Evolutionary conservation across 2,797 vertebrate genomes (phyloP), one percentile per base, ranked within the genome.

Genomic region (Falco biarmicus): DNA sequence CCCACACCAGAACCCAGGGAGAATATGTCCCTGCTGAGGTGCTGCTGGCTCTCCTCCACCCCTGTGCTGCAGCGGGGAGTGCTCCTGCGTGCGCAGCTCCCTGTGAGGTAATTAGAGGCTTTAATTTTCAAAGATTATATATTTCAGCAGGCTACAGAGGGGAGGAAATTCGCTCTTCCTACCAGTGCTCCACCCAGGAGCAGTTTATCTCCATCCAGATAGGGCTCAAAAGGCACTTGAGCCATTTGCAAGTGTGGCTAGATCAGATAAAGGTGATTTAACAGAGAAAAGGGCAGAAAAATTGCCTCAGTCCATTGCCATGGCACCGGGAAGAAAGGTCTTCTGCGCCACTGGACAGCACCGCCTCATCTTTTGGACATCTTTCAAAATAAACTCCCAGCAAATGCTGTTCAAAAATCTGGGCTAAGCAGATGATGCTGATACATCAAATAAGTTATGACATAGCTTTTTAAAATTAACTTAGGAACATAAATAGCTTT

Each of bases 251-350:
- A 71, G 82, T 4, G 18, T 68, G 71, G 79, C 66, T 32, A 90
- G 77, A 89, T 94, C 80, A 96, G 94, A 95, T 91, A 94, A 95
- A 91, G 64, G 50, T 43, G 80, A 87, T 90, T 86, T 87, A 84
- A 63, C 1, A 5, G n/a, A 79, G 89, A 91, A 54, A 53, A 80
- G 51, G 20, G 66, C 63, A 93, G 51, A 50, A 48, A 48, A 88
- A 70, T 74, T 80, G 48, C 66, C 80, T 93, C 86, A 93, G 66
- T 51, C 51, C 2, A 0, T 37, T 80, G 68, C 45, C 74, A 43
- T 2, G 3, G 31, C 64, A 73, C 10, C 0, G 2, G 79, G 65
- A 69, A 47, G 34, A 56, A 90, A 90, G 77, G 80, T 63, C 63
- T 83, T 60, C 68, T 9, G 51, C 1, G 19, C 26, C 2, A 4